Evolutionary conservation across 2,888 invertebrate species (phyloP).

Genomic region (Cheilosia vulpina): DNA sequence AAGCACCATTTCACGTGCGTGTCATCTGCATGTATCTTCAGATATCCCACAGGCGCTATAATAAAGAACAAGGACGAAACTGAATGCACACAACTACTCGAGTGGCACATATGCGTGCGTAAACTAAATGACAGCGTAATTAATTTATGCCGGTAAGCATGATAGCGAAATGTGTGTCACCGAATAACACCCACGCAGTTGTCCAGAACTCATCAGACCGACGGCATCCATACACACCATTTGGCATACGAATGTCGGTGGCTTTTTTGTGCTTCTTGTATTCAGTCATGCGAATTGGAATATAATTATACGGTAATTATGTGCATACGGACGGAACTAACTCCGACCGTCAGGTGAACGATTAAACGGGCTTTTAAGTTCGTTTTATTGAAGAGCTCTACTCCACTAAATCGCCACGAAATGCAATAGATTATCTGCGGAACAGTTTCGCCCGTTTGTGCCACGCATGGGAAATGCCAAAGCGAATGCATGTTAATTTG

Average conservation of each 20-base stretch:
- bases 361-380: constrained; percentile 26
- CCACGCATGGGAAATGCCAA: neutral
- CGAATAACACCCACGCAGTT: neutral
- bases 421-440: neutral
- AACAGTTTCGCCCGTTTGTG: neutral
- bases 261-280: neutral
- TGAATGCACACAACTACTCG: neutral
- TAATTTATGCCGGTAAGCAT: neutral
- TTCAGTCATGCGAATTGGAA: constrained; percentile 10
- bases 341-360: constrained; percentile 12
- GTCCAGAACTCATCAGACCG: neutral
- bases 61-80: neutral
- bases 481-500: constrained; percentile 1
- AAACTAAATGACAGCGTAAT: neutral
- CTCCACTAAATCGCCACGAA: neutral
- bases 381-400: constrained; percentile 1
- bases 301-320: constrained; percentile 25
- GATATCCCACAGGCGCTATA: neutral
- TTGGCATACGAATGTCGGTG: neutral
- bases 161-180: constrained; percentile 1
- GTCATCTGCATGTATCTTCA: neutral
- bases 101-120: neutral
- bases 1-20: neutral
- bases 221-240: neutral
- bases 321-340: constrained; percentile 27